phyloP scores from a whole-genome alignment of 1,140 invertebrate species.

The Eurosta solidaginis region DNA sequence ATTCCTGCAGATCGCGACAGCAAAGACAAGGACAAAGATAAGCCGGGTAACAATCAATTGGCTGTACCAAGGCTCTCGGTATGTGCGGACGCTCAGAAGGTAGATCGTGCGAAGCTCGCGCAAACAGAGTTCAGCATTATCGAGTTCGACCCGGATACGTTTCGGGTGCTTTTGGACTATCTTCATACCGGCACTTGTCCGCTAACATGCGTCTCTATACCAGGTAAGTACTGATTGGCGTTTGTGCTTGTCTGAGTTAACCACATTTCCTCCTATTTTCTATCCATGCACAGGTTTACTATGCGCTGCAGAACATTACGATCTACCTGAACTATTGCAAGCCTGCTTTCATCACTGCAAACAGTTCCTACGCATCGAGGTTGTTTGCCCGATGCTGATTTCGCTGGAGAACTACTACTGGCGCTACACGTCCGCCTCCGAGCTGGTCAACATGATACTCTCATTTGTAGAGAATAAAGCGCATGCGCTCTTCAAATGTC shows the following conservation, averaged over 20 bases:
- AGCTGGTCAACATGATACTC: constrained; percentile 92
- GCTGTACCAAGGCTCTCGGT: constrained; percentile 87
- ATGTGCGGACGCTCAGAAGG: constrained; percentile 91
- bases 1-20: constrained; percentile 70
- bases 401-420: constrained; percentile 94
- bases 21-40: constrained; percentile 82
- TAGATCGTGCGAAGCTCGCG: constrained; percentile 85
- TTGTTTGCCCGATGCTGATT: constrained; percentile 90
- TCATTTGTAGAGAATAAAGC: constrained; percentile 87
- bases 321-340: constrained; percentile 88
- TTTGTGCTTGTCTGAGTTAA: neutral
- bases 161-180: constrained; percentile 87
- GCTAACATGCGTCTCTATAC: constrained; percentile 88
- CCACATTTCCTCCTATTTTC: neutral
- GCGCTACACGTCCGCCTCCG: constrained; percentile 91
- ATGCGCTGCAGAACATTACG: constrained; percentile 92
- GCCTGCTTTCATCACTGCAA: constrained; percentile 95
- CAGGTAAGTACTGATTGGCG: constrained; percentile 60
- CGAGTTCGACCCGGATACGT: constrained; percentile 93
- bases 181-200: constrained; percentile 91
- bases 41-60: constrained; percentile 70
- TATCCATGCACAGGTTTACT: constrained; percentile 64
- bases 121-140: constrained; percentile 95
- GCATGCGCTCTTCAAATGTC: constrained; percentile 77
- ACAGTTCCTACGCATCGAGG: constrained; percentile 88